A percentile compares a stretch with the other conserved stretches of the same genome.
Evolutionary conservation across 2,113 vertebrate genomes (phyloP).

Genomic region (Sinocyclocheilus rhinocerous): DNA sequence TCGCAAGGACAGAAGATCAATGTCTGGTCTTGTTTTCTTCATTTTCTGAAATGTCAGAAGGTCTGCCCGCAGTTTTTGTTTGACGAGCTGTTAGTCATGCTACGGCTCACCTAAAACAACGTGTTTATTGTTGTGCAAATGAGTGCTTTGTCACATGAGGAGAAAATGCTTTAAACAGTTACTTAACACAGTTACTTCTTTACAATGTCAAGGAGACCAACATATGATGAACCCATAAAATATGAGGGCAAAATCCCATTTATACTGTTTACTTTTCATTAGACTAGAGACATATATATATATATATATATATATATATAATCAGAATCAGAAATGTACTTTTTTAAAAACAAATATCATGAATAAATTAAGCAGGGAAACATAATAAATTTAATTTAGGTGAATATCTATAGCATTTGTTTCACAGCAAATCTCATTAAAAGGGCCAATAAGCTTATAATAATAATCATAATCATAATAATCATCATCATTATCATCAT

Average conservation of each 20-base stretch:
- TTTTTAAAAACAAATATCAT: neutral
- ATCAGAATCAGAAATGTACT: neutral
- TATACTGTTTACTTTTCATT: neutral
- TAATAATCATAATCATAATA: too few relatives aligned
- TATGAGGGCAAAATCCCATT: neutral
- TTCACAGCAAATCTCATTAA: too few relatives aligned
- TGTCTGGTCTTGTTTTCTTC: slow-evolving; percentile 38
- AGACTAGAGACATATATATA: neutral
- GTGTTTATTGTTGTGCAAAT: neutral
- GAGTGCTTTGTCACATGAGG: slow-evolving; percentile 8
- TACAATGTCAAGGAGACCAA: neutral
- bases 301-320: too few relatives aligned
- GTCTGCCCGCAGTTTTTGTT: slow-evolving; percentile 31
- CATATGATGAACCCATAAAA: neutral
- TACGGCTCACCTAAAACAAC: slow-evolving; percentile 41
- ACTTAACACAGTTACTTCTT: neutral
- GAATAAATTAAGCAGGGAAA: neutral
- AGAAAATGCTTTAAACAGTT: neutral
- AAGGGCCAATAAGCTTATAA: too few relatives aligned
- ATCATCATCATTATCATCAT: too few relatives aligned
- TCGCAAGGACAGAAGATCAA: slow-evolving; percentile 44
- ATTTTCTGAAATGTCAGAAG: slow-evolving; percentile 31
- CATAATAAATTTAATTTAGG: neutral
- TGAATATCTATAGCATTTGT: too few relatives aligned
- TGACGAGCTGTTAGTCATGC: neutral